A percentile compares a stretch with the other conserved stretches of the same genome.
These are phyloP conservation scores for Tetragonula clypearis DNA, from an alignment of 1,140 invertebrate genomes.

Conservation along the genomic window DNA sequence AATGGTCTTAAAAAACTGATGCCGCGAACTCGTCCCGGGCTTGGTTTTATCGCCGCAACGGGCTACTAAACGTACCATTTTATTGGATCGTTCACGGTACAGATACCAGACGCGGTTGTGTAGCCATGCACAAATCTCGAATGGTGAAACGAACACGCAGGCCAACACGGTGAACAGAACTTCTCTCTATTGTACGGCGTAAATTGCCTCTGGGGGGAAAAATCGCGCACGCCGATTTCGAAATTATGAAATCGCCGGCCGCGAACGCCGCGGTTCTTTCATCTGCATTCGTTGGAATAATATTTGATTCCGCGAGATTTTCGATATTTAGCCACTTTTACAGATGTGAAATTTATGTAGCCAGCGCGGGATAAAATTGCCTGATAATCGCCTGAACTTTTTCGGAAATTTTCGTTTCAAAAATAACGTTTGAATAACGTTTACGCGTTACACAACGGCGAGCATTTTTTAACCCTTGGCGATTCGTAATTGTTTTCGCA, in stretches of 20 bases:
- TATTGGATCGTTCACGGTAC: constrained; percentile 52
- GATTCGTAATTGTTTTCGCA: too few species aligned
- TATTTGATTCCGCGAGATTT: neutral
- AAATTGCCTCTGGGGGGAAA: constrained; percentile 33
- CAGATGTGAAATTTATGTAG: too few species aligned
- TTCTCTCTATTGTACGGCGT: constrained; percentile 15
- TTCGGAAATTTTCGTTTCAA: too few species aligned
- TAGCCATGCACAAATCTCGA: constrained; percentile 52
- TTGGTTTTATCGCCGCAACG: constrained; percentile 61
- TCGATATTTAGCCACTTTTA: neutral
- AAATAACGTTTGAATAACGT: too few species aligned
- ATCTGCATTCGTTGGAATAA: neutral
- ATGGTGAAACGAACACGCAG: constrained; percentile 1
- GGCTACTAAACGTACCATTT: constrained; percentile 64
- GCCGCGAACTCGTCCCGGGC: constrained; percentile 34
- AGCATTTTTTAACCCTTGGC: too few species aligned
- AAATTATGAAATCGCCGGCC: neutral
- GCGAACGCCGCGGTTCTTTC: too few species aligned
- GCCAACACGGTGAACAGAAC: constrained; percentile 40
- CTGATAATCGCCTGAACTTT: too few species aligned
- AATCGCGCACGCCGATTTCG: neutral
- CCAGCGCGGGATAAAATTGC: too few species aligned
- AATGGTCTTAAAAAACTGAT: constrained; percentile 64
- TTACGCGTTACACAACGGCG: too few species aligned
- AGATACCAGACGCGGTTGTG: constrained; percentile 27